Evolutionary conservation across 2,113 vertebrate species (phyloP), one percentile per base, ranked within the genome.

Genomic region (Orthonyx spaldingii): DNA sequence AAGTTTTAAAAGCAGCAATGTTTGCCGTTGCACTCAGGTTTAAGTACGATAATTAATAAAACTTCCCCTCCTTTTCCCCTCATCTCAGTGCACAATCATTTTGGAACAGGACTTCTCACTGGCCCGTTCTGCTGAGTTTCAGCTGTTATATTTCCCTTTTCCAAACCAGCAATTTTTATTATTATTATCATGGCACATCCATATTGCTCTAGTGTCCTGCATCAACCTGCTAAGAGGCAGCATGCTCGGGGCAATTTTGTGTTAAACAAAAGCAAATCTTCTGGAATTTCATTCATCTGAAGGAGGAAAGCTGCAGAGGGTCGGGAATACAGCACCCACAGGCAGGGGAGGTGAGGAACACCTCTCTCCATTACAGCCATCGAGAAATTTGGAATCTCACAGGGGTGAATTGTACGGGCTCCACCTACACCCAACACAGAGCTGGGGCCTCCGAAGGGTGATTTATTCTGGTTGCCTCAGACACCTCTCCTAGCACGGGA

Each of bases 1-100:
- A 90, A 76, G 72, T 81, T 97, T 95, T 94, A 96, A 82, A 88
- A 81, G 84, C 89, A 72, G 69, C 72, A 47, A 20, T 44, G 74
- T 69, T 84, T 94, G 81, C 83, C 39, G 3, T 91, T 93, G 90
- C 84, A 28, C 79, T 87, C 80, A 75, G 83, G 52, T 94, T 95
- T 93, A 84, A 90, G 86, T 37, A 68, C 13, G 28, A 49, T 95
- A 94, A 94, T 88, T 70, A 89, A 92, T 93, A 76, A 90, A 91
- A 57, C n/a, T 77, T 47, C 39, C 47, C 91, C 59, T 77, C 78
- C 83, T 86, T 49, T 93, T 95, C 80, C 72, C 69, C 16, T 37
- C 42, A 24, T 60, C 49, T 84, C 69, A 64, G n/a, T 50, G 60
- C 47, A 46, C 57, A 69, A 23, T 70, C 66, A 13, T 74, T 95